Conservation (phyloP, 2,113 vertebrate genomes). For the Saiga tatarica region DNA sequence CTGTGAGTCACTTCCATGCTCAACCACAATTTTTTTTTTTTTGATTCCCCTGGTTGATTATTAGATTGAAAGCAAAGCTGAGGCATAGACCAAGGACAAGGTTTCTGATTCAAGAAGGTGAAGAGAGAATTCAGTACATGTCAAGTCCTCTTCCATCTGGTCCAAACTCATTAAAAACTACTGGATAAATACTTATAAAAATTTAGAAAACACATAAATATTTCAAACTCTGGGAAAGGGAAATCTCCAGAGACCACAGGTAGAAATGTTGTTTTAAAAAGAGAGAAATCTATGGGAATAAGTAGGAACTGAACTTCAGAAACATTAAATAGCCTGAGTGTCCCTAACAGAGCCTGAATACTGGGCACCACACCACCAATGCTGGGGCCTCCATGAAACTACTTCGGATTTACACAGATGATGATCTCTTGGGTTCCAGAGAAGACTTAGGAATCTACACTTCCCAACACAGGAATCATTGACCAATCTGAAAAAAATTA, state of each 20-base stretch:
- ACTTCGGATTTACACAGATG: background rate
- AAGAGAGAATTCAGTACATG: background rate
- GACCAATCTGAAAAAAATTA: background rate
- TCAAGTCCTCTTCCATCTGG: background rate
- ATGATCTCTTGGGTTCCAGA: background rate
- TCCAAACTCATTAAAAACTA: background rate
- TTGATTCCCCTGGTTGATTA: background rate
- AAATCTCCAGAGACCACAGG: background rate
- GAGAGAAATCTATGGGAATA: background rate
- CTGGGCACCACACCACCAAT: background rate
- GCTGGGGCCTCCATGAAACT: background rate
- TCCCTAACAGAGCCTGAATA: background rate
- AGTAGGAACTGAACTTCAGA: background rate
- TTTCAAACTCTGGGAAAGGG: background rate
- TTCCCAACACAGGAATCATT: background rate
- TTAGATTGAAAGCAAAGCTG: constrained; percentile 17
- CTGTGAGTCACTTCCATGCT: background rate
- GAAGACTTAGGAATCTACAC: background rate
- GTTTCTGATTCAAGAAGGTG: background rate
- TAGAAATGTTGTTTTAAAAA: background rate
- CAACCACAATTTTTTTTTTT: background rate
- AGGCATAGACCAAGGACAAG: background rate
- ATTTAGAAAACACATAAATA: background rate
- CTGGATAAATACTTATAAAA: background rate
- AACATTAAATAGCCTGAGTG: background rate